These are phyloP conservation scores for Physella acuta DNA, from an alignment of 1,140 invertebrate species.

Conservation along the genomic window DNA sequence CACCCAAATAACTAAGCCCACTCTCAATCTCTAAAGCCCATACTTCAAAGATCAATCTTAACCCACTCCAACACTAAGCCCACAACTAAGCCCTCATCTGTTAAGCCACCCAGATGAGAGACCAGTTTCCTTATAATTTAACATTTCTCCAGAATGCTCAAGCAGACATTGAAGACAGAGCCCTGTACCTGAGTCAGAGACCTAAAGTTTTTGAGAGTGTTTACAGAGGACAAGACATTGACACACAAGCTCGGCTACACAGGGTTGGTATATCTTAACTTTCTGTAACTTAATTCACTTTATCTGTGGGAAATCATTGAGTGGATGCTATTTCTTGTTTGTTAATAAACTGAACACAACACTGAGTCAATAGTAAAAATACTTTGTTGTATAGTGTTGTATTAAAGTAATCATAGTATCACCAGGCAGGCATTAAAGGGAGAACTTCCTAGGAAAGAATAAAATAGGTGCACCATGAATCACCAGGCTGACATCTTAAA, in stretches of 20 bases:
- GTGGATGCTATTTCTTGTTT: background rate
- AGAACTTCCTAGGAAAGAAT: too few relatives aligned
- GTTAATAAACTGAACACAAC: background rate
- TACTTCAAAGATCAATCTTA: background rate
- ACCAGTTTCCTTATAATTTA: background rate
- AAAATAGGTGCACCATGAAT: too few relatives aligned
- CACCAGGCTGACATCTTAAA: too few relatives aligned
- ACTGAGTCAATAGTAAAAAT: background rate
- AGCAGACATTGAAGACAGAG: slow-evolving; percentile 47
- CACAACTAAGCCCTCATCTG: background rate
- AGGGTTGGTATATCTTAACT: slow-evolving; percentile 32
- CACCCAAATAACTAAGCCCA: background rate
- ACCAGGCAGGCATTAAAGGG: background rate
- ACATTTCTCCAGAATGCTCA: slow-evolving; percentile 46
- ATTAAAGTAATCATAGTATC: background rate
- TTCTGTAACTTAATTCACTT: background rate
- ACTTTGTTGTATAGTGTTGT: background rate
- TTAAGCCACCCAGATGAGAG: background rate
- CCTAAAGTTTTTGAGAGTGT: slow-evolving; percentile 50
- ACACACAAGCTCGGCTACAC: slow-evolving; percentile 41
- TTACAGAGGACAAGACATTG: slow-evolving; percentile 43
- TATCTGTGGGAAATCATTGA: background rate
- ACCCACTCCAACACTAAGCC: background rate
- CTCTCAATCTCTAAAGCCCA: background rate
- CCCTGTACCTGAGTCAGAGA: slow-evolving; percentile 46